Base-by-base conservation (phyloP, 1,140 invertebrate species). In the Drosophila guanche region DNA sequence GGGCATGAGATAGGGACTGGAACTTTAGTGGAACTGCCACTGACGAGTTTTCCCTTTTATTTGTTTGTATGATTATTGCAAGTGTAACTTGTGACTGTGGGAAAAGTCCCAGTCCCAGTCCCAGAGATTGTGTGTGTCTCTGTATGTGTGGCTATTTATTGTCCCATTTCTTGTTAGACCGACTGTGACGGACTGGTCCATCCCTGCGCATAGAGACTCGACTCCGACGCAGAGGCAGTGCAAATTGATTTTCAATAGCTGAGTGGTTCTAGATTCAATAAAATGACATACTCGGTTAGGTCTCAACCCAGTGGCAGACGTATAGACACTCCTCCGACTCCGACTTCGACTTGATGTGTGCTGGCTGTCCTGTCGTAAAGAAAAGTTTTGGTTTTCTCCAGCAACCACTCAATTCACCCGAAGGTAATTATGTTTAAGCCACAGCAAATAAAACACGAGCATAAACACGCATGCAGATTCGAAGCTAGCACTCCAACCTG, bases 231-330 rank as follows among this genome's bases (percentile, higher is more conserved):
- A 69, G 63, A 25, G 62, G 58, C 73, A 69, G 37, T 51, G 67
- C 83, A 88, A 88, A 88, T 88, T 88, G 83, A 88, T 88, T 88
- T 88, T 88, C 83, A 89, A 88, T 88, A 88, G 83, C 83, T 83
- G 83, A 88, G 83, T 88, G 83, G 75, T 89, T 88, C 79, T 83
- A 83, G 78, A 88, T 88, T 88, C 79, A 88, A 88, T 88, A 83
- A 88, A 83, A 77, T 88, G 83, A 77, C 77, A 86, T 81, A 88
- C 81, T 78, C 81, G 72, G 77, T 70, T 86, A 70, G 77, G 68
- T 73, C 65, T 58, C 51, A 76, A 33, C 72, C 47, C 20, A 40
- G 45, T 56, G 72, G 62, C 62, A 67, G 59, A 69, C 59, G 57
- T 40, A 66, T 5, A 12, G 8, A 7, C 46, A 3, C 16, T 66